These are phyloP conservation scores for Brachionus rubens DNA, from an alignment of 1,140 invertebrate species.

Conservation along the genomic window DNA sequence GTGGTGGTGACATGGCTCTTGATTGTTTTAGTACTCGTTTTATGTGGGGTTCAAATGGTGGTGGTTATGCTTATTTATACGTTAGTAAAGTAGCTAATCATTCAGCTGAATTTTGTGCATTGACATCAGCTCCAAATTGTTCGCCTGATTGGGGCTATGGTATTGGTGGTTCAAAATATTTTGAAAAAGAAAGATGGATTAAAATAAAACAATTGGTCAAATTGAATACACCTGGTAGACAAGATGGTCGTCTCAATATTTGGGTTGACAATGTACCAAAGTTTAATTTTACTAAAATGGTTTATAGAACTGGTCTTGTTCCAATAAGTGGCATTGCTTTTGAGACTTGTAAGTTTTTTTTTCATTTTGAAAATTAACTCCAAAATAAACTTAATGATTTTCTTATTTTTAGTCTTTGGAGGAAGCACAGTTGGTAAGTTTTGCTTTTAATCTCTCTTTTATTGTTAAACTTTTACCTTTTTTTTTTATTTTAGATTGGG, in stretches of 20 bases:
- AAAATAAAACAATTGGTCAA: conserved; percentile 29
- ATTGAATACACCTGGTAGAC: neutral
- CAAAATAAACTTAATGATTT: neutral
- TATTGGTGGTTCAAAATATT: conserved; percentile 1
- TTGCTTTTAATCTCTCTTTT: neutral
- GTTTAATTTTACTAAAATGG: conserved; percentile 29
- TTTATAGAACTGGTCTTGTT: conserved; percentile 21
- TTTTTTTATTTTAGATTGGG: conserved; percentile 28
- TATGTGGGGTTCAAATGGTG: conserved; percentile 17
- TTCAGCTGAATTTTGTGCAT: conserved; percentile 20
- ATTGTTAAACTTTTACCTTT: neutral
- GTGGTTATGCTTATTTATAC: conserved; percentile 24
- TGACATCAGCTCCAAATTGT: conserved; percentile 18
- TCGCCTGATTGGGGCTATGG: conserved; percentile 16
- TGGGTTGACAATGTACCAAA: conserved; percentile 22
- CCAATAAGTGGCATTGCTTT: conserved; percentile 22
- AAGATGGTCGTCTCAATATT: conserved; percentile 4
- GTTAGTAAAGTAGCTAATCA: conserved; percentile 14
- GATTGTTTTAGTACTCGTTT: conserved; percentile 29
- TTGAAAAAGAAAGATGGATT: conserved; percentile 15
- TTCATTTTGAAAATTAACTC: neutral
- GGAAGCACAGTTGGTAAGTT: conserved; percentile 1
- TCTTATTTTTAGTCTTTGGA: conserved; percentile 8
- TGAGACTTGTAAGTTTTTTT: conserved; percentile 10
- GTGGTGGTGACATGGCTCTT: conserved; percentile 24